Percentiles rank a stretch among this genome's conserved stretches.
Evolutionary conservation across 2,888 invertebrate species (phyloP).

Genomic region (Lamellibrachia columna): DNA sequence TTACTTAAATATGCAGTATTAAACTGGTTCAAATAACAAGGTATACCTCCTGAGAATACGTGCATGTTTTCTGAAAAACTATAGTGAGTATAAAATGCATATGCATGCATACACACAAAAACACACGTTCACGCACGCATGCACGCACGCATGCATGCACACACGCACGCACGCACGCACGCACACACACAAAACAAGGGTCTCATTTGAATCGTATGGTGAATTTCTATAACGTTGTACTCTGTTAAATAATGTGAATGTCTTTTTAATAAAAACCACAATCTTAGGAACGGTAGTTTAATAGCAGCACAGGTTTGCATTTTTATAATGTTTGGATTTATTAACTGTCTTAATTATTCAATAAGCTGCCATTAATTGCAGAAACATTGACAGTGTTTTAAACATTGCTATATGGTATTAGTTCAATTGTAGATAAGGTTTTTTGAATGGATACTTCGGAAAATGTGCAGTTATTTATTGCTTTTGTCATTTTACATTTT

Average conservation of each 20-base stretch:
- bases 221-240: background rate
- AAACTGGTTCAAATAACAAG: background rate
- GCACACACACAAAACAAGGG: background rate
- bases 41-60: background rate
- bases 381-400: background rate
- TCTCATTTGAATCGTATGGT: background rate
- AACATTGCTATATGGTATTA: background rate
- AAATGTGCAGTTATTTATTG: background rate
- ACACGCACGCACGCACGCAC: background rate
- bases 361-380: background rate
- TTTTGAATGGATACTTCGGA: background rate
- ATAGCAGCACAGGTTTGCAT: background rate
- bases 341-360: background rate
- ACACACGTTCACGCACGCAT: background rate
- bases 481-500: background rate
- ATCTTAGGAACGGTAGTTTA: background rate
- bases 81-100: background rate
- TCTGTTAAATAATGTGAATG: background rate
- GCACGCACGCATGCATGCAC: background rate
- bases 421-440: background rate
- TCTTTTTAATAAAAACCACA: background rate
- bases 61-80: background rate
- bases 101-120: background rate
- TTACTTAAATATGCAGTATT: constrained; percentile 5
- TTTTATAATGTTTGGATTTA: background rate